Evolutionary conservation across 2,797 vertebrate genomes (phyloP), one percentile per base, ranked within the genome.

Genomic region (Morus bassanus): DNA sequence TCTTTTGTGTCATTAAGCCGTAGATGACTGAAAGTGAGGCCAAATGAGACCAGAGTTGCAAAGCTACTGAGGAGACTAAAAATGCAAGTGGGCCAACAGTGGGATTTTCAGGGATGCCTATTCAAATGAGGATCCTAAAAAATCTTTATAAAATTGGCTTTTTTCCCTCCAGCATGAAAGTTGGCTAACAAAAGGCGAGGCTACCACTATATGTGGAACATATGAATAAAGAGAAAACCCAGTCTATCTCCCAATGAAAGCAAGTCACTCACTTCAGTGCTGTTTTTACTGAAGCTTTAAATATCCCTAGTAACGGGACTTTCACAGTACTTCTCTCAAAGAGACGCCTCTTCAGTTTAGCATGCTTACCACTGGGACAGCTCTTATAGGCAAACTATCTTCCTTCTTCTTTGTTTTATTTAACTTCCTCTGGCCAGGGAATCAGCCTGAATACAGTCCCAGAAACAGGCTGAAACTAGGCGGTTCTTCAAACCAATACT

Each of bases 241-340:
- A 93, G 86, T 89, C 91, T 96, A 91, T 89, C 75, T 95, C 84
- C 64, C 81, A 96, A n/a, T 70, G 93, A 88, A 92, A 92, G 89
- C 78, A 87, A 96, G 81, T 91, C 46, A 0, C 72, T 97, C 84
- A 72, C 65, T 95, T 91, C 57, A 88, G 75, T 85, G 89, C 80
- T 96, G 95, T 96, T 95, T 95, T 89, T 95, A 72, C 86, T 65
- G 77, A 87, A 83, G 93, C 95, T 95, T 96, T 96, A 97, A 96
- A 97, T 95, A 95, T 94, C 94, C 95, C 65, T 95, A 92, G 93
- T 95, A 94, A 88, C 79, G 9, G 94, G 93, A 92, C 94, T 94
- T 92, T 91, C 90, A 81, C 89, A 93, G 92, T 77, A 87, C 78
- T 92, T 64, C 72, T 91, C 78, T 72, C 10, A 6, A 79, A 69